phyloP scores from a whole-genome alignment of 1,140 invertebrate species.

The Ceratina japonica region DNA sequence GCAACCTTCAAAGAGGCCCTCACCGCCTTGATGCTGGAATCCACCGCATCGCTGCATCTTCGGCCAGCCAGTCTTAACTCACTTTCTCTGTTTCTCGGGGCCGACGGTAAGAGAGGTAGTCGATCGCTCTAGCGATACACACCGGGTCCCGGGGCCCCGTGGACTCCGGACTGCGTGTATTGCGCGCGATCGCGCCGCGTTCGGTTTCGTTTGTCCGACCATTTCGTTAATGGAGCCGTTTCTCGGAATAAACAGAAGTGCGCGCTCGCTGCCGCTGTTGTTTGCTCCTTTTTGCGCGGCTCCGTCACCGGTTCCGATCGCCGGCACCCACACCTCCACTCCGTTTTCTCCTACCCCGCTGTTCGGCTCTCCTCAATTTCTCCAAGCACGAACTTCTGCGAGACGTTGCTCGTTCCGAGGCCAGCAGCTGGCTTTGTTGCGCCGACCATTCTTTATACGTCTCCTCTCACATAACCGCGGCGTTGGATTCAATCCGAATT shows the following conservation, averaged over 20 bases:
- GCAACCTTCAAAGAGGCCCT: slow-evolving; percentile 46
- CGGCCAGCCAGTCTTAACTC: slow-evolving; percentile 29
- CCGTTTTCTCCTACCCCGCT: neutral
- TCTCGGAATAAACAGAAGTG: slow-evolving; percentile 65
- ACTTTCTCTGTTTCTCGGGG: slow-evolving; percentile 36
- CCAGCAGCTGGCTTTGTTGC: slow-evolving; percentile 40
- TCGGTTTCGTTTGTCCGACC: slow-evolving; percentile 62
- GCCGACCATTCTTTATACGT: slow-evolving; percentile 32
- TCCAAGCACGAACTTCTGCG: neutral
- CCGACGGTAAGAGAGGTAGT: slow-evolving; percentile 45
- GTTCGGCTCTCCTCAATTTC: slow-evolving; percentile 6
- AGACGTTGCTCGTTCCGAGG: neutral
- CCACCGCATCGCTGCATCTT: slow-evolving; percentile 45
- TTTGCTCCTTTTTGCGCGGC: slow-evolving; percentile 49
- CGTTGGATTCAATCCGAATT: too few species aligned
- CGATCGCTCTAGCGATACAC: slow-evolving; percentile 61
- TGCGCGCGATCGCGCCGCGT: slow-evolving; percentile 47
- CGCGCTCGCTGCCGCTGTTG: neutral
- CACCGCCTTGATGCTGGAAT: slow-evolving; percentile 45
- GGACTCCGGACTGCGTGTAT: slow-evolving; percentile 17
- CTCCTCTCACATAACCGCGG: neutral
- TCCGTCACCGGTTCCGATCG: slow-evolving; percentile 54
- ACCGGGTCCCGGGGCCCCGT: neutral
- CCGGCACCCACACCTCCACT: slow-evolving; percentile 31
- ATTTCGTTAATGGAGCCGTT: slow-evolving; percentile 69